Evolutionary conservation across 2,113 vertebrate species (phyloP).

Genomic region (Gobio gobio): DNA sequence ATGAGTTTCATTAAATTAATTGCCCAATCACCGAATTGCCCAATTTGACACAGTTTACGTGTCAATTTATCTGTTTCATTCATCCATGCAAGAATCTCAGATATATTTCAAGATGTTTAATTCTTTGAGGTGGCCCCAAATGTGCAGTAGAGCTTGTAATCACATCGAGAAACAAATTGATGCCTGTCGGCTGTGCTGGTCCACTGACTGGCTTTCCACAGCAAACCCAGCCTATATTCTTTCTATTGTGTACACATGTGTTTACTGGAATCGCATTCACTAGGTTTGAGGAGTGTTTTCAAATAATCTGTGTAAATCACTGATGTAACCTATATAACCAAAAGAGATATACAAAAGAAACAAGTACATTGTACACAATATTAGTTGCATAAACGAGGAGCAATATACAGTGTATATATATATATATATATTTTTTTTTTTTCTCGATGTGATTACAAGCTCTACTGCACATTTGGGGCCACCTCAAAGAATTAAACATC

Average conservation of each 20-base stretch:
- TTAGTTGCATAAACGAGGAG: no score
- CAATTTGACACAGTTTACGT: conserved; percentile 17
- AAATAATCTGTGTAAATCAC: conserved; percentile 2
- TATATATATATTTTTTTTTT: no score
- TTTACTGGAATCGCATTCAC: background rate
- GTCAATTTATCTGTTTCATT: conserved; percentile 27
- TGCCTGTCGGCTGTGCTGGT: conserved; percentile 46
- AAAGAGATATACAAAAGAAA: no score
- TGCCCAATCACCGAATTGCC: background rate
- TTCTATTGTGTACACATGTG: background rate
- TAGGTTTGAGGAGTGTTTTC: background rate
- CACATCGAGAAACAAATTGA: conserved; percentile 49
- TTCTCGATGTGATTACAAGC: conserved; percentile 50
- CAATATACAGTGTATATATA: background rate
- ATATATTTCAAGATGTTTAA: conserved; percentile 46
- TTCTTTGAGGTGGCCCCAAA: conserved; percentile 27
- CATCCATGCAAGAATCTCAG: conserved; percentile 32
- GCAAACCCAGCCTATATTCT: background rate
- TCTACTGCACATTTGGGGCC: conserved; percentile 28
- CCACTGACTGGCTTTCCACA: conserved; percentile 25
- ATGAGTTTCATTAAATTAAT: conserved; percentile 32
- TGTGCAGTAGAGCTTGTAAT: conserved; percentile 48
- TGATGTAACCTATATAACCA: no score
- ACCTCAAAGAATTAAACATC: conserved; percentile 42
- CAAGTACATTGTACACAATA: no score